Conservation (phyloP, 2,888 invertebrate species). For the Odontothrips loti region DNA sequence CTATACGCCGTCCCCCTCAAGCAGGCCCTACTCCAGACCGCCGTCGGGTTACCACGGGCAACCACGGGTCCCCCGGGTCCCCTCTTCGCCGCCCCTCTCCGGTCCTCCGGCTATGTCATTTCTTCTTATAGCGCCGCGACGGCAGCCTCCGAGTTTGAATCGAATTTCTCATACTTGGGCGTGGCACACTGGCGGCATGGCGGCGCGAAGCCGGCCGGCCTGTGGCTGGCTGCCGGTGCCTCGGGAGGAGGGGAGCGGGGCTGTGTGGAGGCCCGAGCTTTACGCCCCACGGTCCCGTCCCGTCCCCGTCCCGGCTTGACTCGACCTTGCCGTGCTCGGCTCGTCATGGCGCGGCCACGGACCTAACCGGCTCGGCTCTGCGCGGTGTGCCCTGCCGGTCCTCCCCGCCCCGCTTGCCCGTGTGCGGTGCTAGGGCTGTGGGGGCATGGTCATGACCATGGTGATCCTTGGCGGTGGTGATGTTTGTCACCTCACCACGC, state of each 20-base stretch:
- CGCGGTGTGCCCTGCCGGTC: not conserved
- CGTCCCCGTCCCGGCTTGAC: not conserved
- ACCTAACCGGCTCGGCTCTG: not conserved
- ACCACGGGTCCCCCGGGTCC: not conserved
- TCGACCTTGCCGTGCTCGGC: slow-evolving; percentile 6
- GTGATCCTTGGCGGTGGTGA: too few relatives aligned
- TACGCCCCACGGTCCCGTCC: not conserved
- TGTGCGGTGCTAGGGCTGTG: not conserved
- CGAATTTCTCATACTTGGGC: slow-evolving; percentile 22
- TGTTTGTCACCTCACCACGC: too few relatives aligned
- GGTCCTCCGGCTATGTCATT: not conserved
- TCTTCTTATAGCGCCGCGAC: not conserved
- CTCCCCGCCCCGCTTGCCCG: not conserved
- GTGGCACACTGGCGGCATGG: not conserved
- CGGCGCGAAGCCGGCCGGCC: slow-evolving; percentile 1
- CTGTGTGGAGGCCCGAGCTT: not conserved
- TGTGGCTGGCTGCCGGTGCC: not conserved
- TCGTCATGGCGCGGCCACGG: not conserved
- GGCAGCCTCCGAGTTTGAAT: not conserved
- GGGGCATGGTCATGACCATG: too few relatives aligned
- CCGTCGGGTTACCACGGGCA: not conserved
- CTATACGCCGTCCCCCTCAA: not conserved
- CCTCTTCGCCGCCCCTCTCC: not conserved
- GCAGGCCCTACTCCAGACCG: not conserved
- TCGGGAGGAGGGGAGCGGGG: not conserved